Evolutionary conservation across 2,888 invertebrate species (phyloP), one percentile per base, ranked within the genome.

Genomic region (Orthonevra nobilis): DNA sequence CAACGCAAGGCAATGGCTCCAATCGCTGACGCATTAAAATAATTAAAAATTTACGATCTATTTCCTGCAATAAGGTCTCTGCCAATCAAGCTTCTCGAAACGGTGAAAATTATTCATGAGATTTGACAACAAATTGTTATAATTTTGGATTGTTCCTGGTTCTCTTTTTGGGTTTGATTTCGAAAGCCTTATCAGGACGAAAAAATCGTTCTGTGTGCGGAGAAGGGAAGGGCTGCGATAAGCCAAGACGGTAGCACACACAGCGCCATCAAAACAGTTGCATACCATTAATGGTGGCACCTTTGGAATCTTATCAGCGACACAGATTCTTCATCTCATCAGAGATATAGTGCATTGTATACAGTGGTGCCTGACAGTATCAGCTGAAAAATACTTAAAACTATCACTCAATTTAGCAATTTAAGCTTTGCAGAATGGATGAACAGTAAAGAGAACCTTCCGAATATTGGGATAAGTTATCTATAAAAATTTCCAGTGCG

Each of bases 21-120:
- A 36, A 17, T 61, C 61, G 56, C 7, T 58, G 64, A 64, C 50
- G 44, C 64, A 63, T 77, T 70, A 38, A 63, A 77, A 64, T 77
- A 72, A 72, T 77, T 72, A 64, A 77, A 72, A 64, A 64, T 77
- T 77, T 77, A 77, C 72, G 72, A 77, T 64, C 77, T 34, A 72
- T 72, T 77, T 77, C 77, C 77, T 72, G 72, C 38, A 46, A 38
- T 26, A 19, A 10, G 9, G 26, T 10, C 36, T 23, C 54, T 75
- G 74, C 70, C 75, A 75, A 70, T 63, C 63, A 70, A 63, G 2
- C 30, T 12, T n/a, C n/a, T n/a, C n/a, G 42, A 48, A 26, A 32
- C 2, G n/a, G 15, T 34, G 12, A 34, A 44, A 36, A 52, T 20
- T 44, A 72, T 70, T 64, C 63, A 64, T 66, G 77, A 52, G 40